These are phyloP conservation scores for Agrochola lota DNA, from an alignment of 2,888 invertebrate species.

Conservation along the genomic window DNA sequence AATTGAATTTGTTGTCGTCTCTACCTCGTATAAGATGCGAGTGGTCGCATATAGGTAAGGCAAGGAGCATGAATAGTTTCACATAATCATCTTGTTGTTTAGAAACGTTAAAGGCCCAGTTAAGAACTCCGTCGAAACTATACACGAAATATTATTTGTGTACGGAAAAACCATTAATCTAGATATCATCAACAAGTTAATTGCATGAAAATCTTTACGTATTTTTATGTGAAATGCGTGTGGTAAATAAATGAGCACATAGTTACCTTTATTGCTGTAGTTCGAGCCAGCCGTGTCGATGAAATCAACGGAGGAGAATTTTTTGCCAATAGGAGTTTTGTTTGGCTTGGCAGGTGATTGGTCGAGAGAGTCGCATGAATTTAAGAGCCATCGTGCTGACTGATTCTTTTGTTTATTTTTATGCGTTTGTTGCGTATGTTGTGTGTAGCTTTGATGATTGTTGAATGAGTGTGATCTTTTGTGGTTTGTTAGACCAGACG, in stretches of 20 bases:
- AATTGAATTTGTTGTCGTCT: too few species aligned
- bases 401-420: slow-evolving; percentile 92
- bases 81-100: background rate
- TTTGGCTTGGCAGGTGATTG: slow-evolving; percentile 85
- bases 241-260: slow-evolving; percentile 42
- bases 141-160: background rate
- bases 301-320: slow-evolving; percentile 90
- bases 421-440: slow-evolving; percentile 91
- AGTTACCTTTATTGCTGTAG: slow-evolving; percentile 90
- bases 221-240: slow-evolving; percentile 26
- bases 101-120: background rate
- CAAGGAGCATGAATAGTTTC: background rate
- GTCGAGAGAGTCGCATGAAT: slow-evolving; percentile 89
- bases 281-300: slow-evolving; percentile 89
- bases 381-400: slow-evolving; percentile 88
- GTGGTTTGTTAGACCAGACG: slow-evolving; percentile 91
- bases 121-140: background rate
- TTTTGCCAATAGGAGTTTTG: slow-evolving; percentile 90
- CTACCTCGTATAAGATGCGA: background rate
- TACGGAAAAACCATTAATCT: background rate
- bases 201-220: background rate
- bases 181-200: slow-evolving; percentile 4
- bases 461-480: slow-evolving; percentile 93
- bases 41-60: background rate
- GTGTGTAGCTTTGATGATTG: slow-evolving; percentile 93